Percentiles rank a stretch among this genome's conserved stretches.
Evolutionary conservation across 1,140 invertebrate species (phyloP).

Genomic region (Drosophila prosaltans): DNA sequence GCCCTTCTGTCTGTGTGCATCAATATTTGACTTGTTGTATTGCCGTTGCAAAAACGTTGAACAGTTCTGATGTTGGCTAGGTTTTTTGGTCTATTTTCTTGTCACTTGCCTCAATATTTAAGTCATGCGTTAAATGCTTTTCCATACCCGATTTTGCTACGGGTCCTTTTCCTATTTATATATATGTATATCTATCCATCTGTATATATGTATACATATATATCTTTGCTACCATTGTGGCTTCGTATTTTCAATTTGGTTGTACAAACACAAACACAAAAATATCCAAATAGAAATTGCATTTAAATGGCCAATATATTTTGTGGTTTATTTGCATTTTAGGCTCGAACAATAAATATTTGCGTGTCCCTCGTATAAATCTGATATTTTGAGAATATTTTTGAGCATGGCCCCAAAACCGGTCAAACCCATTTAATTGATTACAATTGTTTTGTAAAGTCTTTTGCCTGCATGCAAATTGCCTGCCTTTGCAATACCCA

Average conservation of each 20-base stretch:
- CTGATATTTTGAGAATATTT: constrained; percentile 46
- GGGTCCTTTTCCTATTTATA: constrained; percentile 22
- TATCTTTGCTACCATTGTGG: constrained; percentile 46
- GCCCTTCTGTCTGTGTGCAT: constrained; percentile 30
- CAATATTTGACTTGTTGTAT: constrained; percentile 78
- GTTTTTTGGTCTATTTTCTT: constrained; percentile 36
- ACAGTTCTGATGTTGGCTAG: constrained; percentile 10
- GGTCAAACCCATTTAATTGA: constrained; percentile 57
- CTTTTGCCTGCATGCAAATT: constrained; percentile 11
- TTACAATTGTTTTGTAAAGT: constrained; percentile 41
- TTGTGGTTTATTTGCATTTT: constrained; percentile 60
- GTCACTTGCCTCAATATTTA: constrained; percentile 52
- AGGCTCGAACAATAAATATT: constrained; percentile 23
- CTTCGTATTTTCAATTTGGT: constrained; percentile 56
- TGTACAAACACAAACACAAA: constrained; percentile 71
- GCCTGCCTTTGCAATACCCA: constrained; percentile 5
- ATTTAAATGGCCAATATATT: constrained; percentile 62
- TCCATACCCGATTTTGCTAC: constrained; percentile 60
- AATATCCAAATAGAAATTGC: constrained; percentile 56
- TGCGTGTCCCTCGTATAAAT: constrained; percentile 33
- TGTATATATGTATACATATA: constrained; percentile 3
- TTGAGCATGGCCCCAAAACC: not conserved
- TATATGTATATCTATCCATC: not conserved
- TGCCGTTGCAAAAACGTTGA: constrained; percentile 51
- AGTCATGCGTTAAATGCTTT: constrained; percentile 73